A percentile compares a stretch with the other conserved stretches of the same genome.
phyloP scores from a whole-genome alignment of 2,113 vertebrate genomes.

The Lagenorhynchus albirostris region DNA sequence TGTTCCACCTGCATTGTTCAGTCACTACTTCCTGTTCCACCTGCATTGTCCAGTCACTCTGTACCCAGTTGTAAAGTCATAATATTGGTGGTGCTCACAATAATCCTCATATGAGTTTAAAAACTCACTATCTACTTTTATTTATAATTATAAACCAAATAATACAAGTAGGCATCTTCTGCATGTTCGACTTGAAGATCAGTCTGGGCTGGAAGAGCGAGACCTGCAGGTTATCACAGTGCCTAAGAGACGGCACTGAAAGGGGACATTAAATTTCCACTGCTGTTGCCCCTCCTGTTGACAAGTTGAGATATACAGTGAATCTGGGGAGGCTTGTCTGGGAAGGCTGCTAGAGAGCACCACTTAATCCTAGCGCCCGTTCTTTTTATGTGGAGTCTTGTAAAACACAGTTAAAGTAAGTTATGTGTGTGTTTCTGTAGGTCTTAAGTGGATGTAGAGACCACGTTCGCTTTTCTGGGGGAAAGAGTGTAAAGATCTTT shows the following conservation, averaged over 20 bases:
- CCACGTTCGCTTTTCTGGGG: background rate
- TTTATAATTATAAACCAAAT: background rate
- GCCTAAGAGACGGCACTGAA: background rate
- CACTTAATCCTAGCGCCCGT: background rate
- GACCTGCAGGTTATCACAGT: background rate
- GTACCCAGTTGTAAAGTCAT: background rate
- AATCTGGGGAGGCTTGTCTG: background rate
- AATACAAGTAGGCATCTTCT: background rate
- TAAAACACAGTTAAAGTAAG: background rate
- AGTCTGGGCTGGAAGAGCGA: background rate
- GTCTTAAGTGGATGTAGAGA: background rate
- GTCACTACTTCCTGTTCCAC: background rate
- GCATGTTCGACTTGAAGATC: background rate
- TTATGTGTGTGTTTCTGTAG: rapidly evolving
- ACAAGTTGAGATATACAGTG: background rate
- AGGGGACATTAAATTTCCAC: background rate
- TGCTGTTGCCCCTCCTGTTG: background rate
- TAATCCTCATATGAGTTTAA: background rate
- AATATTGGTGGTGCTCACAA: background rate
- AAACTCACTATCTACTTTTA: background rate
- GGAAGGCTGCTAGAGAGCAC: background rate
- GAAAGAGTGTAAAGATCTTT: background rate
- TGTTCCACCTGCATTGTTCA: rapidly evolving
- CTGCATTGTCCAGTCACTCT: rapidly evolving
- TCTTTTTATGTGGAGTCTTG: background rate